Conservation (phyloP, 2,113 vertebrate genomes). For the Panurus biarmicus region DNA sequence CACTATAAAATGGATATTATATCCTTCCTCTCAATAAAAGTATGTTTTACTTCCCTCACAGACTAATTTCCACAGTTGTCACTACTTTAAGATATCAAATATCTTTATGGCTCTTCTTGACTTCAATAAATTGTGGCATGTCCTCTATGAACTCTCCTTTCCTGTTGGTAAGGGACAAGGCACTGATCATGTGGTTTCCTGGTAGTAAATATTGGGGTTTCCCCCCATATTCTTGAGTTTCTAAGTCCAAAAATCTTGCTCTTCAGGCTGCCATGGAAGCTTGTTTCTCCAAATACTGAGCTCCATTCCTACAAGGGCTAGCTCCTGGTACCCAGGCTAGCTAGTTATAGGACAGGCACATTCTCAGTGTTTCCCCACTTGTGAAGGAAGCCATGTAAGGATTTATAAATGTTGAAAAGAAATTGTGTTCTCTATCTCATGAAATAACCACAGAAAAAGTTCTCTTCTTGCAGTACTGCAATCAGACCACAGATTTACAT, state of each 20-base stretch:
- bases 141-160: neutral
- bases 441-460: neutral
- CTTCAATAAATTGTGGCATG: neutral
- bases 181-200: neutral
- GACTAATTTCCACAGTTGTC: neutral
- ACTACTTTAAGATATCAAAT: neutral
- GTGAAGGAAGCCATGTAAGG: neutral
- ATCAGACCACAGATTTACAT: neutral
- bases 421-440: neutral
- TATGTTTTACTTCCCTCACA: neutral
- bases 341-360: neutral
- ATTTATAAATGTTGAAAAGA: neutral
- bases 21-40: neutral
- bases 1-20: neutral
- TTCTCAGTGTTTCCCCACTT: neutral
- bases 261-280: neutral
- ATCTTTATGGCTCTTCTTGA: neutral
- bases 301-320: neutral
- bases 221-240: accelerated
- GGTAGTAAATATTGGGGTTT: accelerated
- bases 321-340: neutral
- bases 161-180: neutral
- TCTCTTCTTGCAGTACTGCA: neutral
- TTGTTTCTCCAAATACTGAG: accelerated
- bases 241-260: neutral